These are phyloP conservation scores for Gouania willdenowi DNA, from an alignment of 2,797 vertebrate species.

Conservation along the genomic window DNA sequence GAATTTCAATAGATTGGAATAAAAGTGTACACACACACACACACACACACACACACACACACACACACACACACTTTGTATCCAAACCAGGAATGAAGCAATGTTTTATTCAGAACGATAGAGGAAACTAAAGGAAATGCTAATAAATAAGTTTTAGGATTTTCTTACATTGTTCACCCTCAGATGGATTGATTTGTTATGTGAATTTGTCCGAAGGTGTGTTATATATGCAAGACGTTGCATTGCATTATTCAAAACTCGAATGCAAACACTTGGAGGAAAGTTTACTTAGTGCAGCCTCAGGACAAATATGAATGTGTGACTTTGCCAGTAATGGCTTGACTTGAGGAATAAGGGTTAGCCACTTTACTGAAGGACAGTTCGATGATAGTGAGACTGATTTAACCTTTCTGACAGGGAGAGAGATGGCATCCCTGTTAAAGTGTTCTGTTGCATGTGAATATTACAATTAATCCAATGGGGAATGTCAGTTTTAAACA, in stretches of 20 bases:
- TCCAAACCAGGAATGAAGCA: constrained; percentile 11
- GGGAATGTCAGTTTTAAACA: too few species aligned
- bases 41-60: constrained; percentile 20
- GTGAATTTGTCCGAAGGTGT: constrained; percentile 24
- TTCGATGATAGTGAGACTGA: neutral
- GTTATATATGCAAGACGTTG: constrained; percentile 4
- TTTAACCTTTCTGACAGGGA: neutral
- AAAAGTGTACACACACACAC: constrained; percentile 28
- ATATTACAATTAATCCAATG: too few species aligned
- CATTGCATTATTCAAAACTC: constrained; percentile 39
- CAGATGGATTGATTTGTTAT: constrained; percentile 45
- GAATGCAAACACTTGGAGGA: constrained; percentile 6
- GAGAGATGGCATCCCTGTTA: too few species aligned
- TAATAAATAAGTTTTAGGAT: constrained; percentile 38
- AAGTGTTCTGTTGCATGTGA: too few species aligned
- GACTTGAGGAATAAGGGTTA: constrained; percentile 8
- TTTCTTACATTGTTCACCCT: constrained; percentile 13
- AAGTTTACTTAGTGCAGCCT: constrained; percentile 3
- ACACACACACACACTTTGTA: constrained; percentile 9
- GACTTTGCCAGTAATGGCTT: constrained; percentile 10
- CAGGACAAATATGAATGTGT: constrained; percentile 22
- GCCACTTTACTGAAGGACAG: constrained; percentile 2
- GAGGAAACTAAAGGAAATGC: constrained; percentile 43
- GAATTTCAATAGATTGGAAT: constrained; percentile 50
- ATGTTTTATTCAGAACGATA: constrained; percentile 64